phyloP scores from a whole-genome alignment of 2,797 vertebrate genomes.

The Macrochelys suwanniensis region DNA sequence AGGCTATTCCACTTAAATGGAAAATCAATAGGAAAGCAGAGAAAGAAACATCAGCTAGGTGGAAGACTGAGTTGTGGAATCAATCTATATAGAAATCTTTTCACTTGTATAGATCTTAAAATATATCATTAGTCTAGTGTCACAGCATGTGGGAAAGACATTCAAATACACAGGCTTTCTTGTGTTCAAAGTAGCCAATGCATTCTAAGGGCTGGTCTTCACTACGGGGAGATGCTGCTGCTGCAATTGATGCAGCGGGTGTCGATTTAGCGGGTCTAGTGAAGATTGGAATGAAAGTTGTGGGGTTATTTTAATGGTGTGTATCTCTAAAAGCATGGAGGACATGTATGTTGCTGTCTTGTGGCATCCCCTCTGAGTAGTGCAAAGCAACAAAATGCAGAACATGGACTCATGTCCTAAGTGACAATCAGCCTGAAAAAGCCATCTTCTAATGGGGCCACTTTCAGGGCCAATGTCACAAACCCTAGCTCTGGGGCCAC shows the following conservation, averaged over 20 bases:
- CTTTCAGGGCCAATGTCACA: background rate
- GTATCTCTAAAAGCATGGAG: background rate
- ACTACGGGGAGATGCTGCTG: too few species aligned
- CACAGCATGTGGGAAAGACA: background rate
- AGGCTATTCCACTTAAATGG: background rate
- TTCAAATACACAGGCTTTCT: background rate
- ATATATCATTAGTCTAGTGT: background rate
- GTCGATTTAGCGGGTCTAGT: too few species aligned
- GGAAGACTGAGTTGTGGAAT: slow-evolving; percentile 19
- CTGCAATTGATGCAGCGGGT: too few species aligned
- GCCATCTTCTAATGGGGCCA: background rate
- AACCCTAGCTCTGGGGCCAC: background rate
- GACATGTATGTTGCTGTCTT: background rate
- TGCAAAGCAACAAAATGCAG: background rate
- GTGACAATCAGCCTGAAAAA: background rate
- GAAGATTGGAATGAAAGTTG: background rate
- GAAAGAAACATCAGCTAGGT: slow-evolving; percentile 27
- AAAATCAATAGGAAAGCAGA: slow-evolving; percentile 59
- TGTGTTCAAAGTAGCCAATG: background rate
- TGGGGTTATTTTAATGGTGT: background rate
- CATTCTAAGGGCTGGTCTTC: background rate
- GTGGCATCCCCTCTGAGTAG: background rate
- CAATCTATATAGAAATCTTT: slow-evolving; percentile 23
- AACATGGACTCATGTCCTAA: background rate
- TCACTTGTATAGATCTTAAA: background rate